Percentiles rank a stretch among this genome's conserved stretches.
Conservation (phyloP, 2,888 invertebrate species). For the Torymus auratus region DNA sequence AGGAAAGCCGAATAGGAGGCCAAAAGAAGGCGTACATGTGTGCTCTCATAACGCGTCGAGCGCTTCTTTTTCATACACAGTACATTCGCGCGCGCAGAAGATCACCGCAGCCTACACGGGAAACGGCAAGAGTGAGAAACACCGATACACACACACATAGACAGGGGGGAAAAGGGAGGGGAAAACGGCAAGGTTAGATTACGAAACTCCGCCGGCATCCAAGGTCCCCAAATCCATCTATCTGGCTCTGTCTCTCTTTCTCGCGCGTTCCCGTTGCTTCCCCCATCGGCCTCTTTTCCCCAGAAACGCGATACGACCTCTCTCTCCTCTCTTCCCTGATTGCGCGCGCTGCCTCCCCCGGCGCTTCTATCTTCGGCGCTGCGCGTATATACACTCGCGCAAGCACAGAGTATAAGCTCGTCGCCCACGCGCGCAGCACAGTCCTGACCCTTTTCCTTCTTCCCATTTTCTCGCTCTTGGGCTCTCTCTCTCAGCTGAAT, state of each 20-base stretch:
- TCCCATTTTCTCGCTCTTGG: slow-evolving; percentile 38
- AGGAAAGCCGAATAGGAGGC: slow-evolving; percentile 47
- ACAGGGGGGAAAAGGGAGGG: slow-evolving; percentile 55
- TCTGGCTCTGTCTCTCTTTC: not conserved
- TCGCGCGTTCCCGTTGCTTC: not conserved
- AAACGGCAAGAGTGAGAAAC: too few relatives aligned
- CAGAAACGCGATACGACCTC: slow-evolving; percentile 7
- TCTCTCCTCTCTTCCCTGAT: slow-evolving; percentile 24
- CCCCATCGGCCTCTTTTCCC: not conserved
- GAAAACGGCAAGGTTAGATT: slow-evolving; percentile 72
- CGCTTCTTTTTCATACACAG: not conserved
- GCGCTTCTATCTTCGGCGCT: not conserved
- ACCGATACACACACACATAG: not conserved
- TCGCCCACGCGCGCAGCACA: not conserved
- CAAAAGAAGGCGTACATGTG: slow-evolving; percentile 30
- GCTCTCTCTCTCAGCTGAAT: not conserved
- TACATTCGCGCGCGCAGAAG: too few relatives aligned
- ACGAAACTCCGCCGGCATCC: slow-evolving; percentile 68
- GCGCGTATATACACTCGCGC: too few relatives aligned
- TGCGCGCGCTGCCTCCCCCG: not conserved
- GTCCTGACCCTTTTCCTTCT: slow-evolving; percentile 63
- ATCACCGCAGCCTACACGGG: too few relatives aligned
- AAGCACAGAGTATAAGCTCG: too few relatives aligned
- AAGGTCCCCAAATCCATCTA: slow-evolving; percentile 62
- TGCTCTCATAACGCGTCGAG: not conserved